A percentile compares a stretch with the other conserved stretches of the same genome.
These are phyloP conservation scores for Thysanoteuthis rhombus DNA, from an alignment of 2,888 invertebrate species.

Conservation along the genomic window DNA sequence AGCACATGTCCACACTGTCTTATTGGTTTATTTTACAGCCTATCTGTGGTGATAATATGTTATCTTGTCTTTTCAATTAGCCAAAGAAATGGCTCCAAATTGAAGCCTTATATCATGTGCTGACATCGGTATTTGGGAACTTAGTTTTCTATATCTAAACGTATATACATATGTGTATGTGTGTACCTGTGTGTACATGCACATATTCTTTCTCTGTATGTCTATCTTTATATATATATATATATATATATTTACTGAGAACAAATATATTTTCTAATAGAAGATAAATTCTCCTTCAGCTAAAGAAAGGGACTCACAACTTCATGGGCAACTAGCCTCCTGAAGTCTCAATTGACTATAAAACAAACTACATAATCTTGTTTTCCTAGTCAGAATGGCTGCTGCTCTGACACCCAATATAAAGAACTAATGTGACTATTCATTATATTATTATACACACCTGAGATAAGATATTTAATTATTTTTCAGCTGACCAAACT, in stretches of 20 bases:
- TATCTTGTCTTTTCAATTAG: constrained; percentile 12
- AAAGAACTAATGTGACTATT: background rate
- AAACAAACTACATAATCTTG: background rate
- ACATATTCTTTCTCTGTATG: background rate
- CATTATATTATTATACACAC: constrained; percentile 12
- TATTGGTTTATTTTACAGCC: background rate
- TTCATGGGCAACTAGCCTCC: background rate
- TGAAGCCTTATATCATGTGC: background rate
- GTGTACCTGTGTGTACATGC: background rate
- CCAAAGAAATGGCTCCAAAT: background rate
- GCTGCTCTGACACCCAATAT: background rate
- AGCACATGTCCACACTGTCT: background rate
- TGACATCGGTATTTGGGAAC: background rate
- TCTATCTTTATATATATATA: background rate
- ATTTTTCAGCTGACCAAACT: background rate
- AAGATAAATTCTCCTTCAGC: background rate
- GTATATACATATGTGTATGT: background rate
- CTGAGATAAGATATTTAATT: background rate
- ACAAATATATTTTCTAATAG: background rate
- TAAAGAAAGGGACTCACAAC: background rate
- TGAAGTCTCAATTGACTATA: background rate
- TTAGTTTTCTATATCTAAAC: background rate
- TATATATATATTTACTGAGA: background rate
- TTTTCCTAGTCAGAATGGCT: background rate
- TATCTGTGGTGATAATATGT: background rate